Evolutionary conservation across 2,888 invertebrate genomes (phyloP).

Genomic region (Lasioglossum morio): DNA sequence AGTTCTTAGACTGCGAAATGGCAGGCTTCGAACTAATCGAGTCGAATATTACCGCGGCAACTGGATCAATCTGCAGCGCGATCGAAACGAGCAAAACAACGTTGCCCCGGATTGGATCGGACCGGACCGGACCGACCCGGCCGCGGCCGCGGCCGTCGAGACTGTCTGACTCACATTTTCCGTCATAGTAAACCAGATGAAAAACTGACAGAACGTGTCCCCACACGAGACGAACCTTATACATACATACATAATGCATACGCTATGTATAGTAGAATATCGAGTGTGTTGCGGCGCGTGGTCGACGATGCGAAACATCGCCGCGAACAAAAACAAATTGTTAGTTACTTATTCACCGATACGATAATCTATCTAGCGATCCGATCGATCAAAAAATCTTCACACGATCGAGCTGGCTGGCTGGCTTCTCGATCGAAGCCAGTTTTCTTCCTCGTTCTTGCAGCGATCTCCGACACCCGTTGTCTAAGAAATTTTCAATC

Average conservation of each 20-base stretch:
- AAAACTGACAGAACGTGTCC: constrained; percentile 38
- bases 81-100: constrained; percentile 25
- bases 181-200: constrained; percentile 45
- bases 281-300: constrained; percentile 1
- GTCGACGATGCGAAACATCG: constrained; percentile 59
- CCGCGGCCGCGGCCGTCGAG: too few relatives aligned
- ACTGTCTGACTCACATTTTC: constrained; percentile 35
- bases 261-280: constrained; percentile 15
- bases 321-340: not conserved
- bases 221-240: not conserved
- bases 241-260: not conserved
- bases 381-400: constrained; percentile 26
- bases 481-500: not conserved
- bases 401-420: constrained; percentile 29
- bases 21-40: constrained; percentile 8
- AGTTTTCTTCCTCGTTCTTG: not conserved
- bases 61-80: constrained; percentile 23
- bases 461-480: not conserved
- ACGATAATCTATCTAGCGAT: not conserved
- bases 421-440: not conserved
- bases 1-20: not conserved
- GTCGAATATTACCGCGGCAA: constrained; percentile 24
- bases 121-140: too few relatives aligned
- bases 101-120: not conserved
- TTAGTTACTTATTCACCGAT: constrained; percentile 17